These are phyloP conservation scores for Cheiracanthium punctorium DNA, from an alignment of 2,888 invertebrate species.

Conservation along the genomic window DNA sequence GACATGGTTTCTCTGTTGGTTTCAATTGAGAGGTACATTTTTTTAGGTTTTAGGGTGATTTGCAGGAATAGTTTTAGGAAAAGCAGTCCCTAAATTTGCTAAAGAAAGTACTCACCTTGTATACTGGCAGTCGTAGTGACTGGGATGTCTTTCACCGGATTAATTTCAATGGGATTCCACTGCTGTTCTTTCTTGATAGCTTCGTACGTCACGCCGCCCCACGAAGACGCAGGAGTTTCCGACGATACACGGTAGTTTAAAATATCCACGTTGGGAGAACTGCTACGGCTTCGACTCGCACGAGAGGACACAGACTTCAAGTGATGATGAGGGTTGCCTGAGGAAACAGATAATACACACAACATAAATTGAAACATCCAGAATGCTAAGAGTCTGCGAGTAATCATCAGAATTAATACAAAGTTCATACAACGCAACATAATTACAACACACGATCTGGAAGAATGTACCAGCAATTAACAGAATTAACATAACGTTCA, in stretches of 20 bases:
- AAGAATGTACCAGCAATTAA: no score
- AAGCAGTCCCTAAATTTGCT: no score
- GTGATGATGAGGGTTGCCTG: conserved; percentile 37
- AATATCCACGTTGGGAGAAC: conserved; percentile 52
- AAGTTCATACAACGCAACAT: no score
- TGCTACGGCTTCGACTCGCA: conserved; percentile 41
- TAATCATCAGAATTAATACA: no score
- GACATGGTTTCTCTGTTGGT: no score
- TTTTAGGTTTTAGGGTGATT: no score
- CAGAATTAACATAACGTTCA: no score
- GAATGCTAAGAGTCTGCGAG: no score
- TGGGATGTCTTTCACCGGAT: not conserved
- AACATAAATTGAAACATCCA: not conserved
- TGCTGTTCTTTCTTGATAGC: conserved; percentile 32
- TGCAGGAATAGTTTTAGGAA: no score
- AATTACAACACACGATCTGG: no score
- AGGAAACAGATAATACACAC: not conserved
- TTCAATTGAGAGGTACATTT: no score
- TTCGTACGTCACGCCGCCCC: not conserved
- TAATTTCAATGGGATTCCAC: conserved; percentile 50
- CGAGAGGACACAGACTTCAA: conserved; percentile 26
- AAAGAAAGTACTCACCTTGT: conserved; percentile 25
- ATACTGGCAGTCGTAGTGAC: conserved; percentile 18
- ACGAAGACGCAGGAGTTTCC: conserved; percentile 1
- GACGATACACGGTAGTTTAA: conserved; percentile 13